Percentiles rank a stretch among this genome's conserved stretches.
Evolutionary conservation across 2,888 invertebrate species (phyloP).

Genomic region (Trichopoda pennipes): DNA sequence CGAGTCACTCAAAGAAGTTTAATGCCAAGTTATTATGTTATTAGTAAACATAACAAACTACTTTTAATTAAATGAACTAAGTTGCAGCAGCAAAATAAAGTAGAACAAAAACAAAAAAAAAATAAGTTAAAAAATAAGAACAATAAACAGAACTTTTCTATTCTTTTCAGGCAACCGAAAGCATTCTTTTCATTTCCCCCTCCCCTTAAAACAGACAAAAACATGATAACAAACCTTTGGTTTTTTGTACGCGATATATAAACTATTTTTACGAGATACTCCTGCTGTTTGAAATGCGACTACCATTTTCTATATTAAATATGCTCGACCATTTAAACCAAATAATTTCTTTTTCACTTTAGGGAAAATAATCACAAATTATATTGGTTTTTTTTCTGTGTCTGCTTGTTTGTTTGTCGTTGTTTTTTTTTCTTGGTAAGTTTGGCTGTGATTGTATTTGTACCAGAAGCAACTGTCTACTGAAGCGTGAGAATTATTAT

Average conservation of each 20-base stretch:
- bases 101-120: constrained; percentile 22
- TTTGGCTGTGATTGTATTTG: constrained; percentile 30
- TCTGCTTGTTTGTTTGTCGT: background rate
- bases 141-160: constrained; percentile 45
- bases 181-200: background rate
- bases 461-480: constrained; percentile 24
- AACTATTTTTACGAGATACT: constrained; percentile 25
- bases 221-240: constrained; percentile 30
- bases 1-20: constrained; percentile 69
- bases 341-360: constrained; percentile 38
- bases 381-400: constrained; percentile 19
- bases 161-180: constrained; percentile 16
- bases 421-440: background rate
- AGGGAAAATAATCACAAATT: constrained; percentile 51
- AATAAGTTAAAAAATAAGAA: constrained; percentile 27
- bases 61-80: constrained; percentile 69
- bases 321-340: constrained; percentile 32
- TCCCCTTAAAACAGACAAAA: constrained; percentile 32
- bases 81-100: constrained; percentile 57
- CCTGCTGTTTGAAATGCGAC: constrained; percentile 8
- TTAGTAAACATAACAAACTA: constrained; percentile 69
- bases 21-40: constrained; percentile 69
- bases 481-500: constrained; percentile 63
- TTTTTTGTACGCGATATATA: constrained; percentile 46
- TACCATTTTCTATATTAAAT: constrained; percentile 12